Evolutionary conservation across 2,113 vertebrate species (phyloP).

Genomic region (Mormoops blainvillei): DNA sequence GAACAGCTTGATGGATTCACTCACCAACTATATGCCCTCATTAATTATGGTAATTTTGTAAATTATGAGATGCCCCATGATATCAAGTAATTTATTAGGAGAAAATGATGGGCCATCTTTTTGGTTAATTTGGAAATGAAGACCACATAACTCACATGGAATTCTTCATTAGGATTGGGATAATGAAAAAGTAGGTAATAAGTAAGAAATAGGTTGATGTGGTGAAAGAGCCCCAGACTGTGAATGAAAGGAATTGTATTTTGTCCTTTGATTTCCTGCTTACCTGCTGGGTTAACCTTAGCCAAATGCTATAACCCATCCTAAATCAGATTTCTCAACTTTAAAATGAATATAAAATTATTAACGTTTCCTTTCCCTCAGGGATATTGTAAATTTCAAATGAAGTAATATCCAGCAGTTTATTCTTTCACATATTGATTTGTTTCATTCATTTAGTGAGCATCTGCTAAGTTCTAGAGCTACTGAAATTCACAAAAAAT

Average conservation of each 20-base stretch:
- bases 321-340: background rate
- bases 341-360: background rate
- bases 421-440: background rate
- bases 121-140: constrained; percentile 8
- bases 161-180: background rate
- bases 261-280: background rate
- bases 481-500: background rate
- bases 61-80: background rate
- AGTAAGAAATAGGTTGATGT: background rate
- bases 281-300: background rate
- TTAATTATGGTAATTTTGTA: constrained; percentile 8
- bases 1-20: background rate
- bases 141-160: background rate
- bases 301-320: background rate
- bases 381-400: background rate
- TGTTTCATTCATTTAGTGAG: background rate
- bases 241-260: background rate
- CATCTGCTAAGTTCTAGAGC: background rate
- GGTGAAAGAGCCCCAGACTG: background rate
- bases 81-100: background rate
- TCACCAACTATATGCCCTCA: background rate
- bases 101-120: background rate
- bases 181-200: background rate
- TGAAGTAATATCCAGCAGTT: background rate
- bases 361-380: background rate